phyloP scores from a whole-genome alignment of 2,797 vertebrate species.

The Amphiprion clarkii region DNA sequence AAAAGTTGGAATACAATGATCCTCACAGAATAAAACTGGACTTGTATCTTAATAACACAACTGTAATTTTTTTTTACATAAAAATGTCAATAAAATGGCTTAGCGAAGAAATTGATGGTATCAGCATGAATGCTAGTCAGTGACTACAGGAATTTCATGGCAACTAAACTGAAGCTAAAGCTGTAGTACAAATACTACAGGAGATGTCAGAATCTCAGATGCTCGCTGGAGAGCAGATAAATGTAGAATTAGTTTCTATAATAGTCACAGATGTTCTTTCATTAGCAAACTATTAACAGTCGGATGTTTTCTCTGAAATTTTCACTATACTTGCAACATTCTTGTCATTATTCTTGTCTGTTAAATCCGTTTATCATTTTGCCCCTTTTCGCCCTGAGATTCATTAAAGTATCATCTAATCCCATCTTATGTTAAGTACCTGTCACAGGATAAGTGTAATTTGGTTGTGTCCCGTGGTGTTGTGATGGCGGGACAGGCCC shows the following conservation, averaged over 20 bases:
- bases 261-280: background rate
- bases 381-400: slow-evolving; percentile 35
- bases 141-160: background rate
- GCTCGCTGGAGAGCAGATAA: background rate
- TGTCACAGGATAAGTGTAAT: slow-evolving; percentile 55
- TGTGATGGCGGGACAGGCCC: slow-evolving; percentile 33
- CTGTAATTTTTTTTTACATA: too few relatives aligned
- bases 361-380: slow-evolving; percentile 32
- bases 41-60: too few relatives aligned
- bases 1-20: too few relatives aligned
- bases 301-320: background rate
- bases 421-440: slow-evolving; percentile 58
- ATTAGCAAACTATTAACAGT: background rate
- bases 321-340: slow-evolving; percentile 4
- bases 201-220: background rate
- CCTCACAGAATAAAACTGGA: too few relatives aligned
- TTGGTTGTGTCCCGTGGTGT: slow-evolving; percentile 45
- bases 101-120: background rate
- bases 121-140: background rate
- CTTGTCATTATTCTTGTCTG: background rate
- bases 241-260: background rate
- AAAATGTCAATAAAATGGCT: too few relatives aligned
- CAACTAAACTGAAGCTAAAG: background rate
- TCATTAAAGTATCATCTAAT: slow-evolving; percentile 62
- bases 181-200: background rate